phyloP scores from a whole-genome alignment of 1,140 invertebrate species.

The Sycophaga agraensis region DNA sequence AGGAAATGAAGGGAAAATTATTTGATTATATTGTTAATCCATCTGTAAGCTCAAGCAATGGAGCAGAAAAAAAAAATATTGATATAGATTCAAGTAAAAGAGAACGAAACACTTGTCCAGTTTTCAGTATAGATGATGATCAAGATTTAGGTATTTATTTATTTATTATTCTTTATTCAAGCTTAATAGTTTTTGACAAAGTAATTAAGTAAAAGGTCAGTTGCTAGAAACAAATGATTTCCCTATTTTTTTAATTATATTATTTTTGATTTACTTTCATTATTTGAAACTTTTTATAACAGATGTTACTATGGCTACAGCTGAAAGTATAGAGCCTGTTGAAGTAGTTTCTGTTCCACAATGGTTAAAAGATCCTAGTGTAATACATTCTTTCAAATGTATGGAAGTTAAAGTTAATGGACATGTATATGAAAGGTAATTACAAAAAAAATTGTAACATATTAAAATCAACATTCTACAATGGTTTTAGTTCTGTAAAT shows the following conservation, averaged over 20 bases:
- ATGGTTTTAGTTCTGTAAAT: no score
- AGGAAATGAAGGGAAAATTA: constrained; percentile 89
- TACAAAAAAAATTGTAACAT: constrained; percentile 1
- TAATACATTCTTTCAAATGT: constrained; percentile 85
- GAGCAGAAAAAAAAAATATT: constrained; percentile 75
- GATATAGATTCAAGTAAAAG: constrained; percentile 76
- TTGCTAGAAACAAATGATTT: no score
- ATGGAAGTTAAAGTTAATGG: constrained; percentile 88
- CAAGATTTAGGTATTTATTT: constrained; percentile 62
- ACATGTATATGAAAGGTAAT: constrained; percentile 76
- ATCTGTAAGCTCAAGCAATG: constrained; percentile 59
- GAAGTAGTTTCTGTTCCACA: constrained; percentile 72
- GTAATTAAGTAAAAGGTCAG: no score
- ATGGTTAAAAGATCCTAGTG: constrained; percentile 82
- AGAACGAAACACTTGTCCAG: constrained; percentile 85
- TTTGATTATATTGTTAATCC: constrained; percentile 93
- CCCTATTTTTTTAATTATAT: neutral
- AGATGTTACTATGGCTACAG: constrained; percentile 52
- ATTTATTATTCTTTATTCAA: neutral
- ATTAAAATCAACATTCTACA: no score
- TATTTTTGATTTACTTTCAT: neutral
- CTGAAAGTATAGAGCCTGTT: constrained; percentile 64
- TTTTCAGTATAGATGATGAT: constrained; percentile 95
- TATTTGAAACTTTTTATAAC: neutral
- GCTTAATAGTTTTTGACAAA: no score